Conservation (phyloP, 2,797 vertebrate species). For the Urocyon cinereoargenteus region DNA sequence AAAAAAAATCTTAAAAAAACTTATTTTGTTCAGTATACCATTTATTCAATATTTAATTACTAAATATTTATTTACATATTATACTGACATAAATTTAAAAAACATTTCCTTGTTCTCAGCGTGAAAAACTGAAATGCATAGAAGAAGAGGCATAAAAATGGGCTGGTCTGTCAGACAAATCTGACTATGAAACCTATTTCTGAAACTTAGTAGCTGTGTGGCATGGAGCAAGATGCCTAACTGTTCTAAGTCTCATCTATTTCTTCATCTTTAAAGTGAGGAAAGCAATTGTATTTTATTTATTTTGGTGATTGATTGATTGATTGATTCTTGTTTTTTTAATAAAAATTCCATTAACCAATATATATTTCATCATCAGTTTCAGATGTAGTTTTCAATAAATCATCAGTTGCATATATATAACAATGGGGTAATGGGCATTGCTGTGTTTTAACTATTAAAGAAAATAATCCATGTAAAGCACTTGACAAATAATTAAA, state of each 20-base stretch:
- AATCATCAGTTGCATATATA: no score
- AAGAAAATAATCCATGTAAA: not conserved
- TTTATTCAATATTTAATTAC: not conserved
- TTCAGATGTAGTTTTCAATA: no score
- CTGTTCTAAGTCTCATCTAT: not conserved
- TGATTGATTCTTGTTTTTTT: no score
- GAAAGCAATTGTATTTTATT: not conserved
- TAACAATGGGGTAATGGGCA: no score
- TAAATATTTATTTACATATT: not conserved
- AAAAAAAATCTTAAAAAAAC: not conserved
- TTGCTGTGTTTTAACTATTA: not conserved
- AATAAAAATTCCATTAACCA: no score
- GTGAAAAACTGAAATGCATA: not conserved
- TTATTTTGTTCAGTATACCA: not conserved
- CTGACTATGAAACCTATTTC: not conserved
- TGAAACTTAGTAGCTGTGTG: not conserved
- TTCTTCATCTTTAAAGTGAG: not conserved
- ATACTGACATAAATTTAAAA: not conserved
- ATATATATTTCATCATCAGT: no score
- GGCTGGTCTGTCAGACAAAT: not conserved
- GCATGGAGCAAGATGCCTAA: not conserved
- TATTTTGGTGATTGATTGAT: not conserved
- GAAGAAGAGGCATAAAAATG: not conserved
- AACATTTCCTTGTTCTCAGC: not conserved
- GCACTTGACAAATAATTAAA: not conserved